Evolutionary conservation across 2,888 invertebrate species (phyloP), one percentile per base, ranked within the genome.

Genomic region (Helleia helle): DNA sequence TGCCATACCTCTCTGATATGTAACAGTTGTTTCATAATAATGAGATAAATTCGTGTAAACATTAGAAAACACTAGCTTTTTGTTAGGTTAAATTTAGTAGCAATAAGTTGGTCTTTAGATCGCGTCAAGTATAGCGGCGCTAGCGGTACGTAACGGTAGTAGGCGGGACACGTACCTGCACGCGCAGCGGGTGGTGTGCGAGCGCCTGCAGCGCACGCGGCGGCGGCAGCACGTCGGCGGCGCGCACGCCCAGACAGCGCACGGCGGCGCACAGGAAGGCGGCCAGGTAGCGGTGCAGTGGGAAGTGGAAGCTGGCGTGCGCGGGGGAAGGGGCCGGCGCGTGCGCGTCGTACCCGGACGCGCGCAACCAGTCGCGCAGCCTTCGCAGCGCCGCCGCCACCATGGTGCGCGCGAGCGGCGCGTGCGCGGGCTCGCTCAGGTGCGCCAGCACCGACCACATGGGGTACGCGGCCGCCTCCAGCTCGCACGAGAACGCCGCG

Each of bases 361-460:
- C 93, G 57, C 93, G 92, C 52, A 97, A 88, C 97, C 97, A 98
- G 62, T 93, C 92, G 65, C 92, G 91, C 56, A 97, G 85, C 52
- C 93, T 92, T 39, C 87, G 87, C 24, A 93, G 85, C 71, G 95
- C 95, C 58, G 91, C 91, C 39, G 87, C 86, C 17, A 96, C 77
- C 46, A 95, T 91, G 52, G 93, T 88, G 51, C 89, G 88, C 36
- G 94, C 94, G 27, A 94, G 86, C 50, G 89, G 87, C 13, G 92
- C 92, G 58, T 92, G 92, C 50, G 87, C 87, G 5, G 88, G 86
- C 61, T 91, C 92, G 46, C 90, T 89, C 24, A 96, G 86, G 83
- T 98, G 97, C 30, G 93, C 92, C 40, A 97, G 92, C 43, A 98
- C 89, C 8, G 96, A 95, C 97, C 97, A 98, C 97, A 98, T 96